Base-by-base conservation (phyloP, 2,888 invertebrate species). In the Emmelina monodactyla region DNA sequence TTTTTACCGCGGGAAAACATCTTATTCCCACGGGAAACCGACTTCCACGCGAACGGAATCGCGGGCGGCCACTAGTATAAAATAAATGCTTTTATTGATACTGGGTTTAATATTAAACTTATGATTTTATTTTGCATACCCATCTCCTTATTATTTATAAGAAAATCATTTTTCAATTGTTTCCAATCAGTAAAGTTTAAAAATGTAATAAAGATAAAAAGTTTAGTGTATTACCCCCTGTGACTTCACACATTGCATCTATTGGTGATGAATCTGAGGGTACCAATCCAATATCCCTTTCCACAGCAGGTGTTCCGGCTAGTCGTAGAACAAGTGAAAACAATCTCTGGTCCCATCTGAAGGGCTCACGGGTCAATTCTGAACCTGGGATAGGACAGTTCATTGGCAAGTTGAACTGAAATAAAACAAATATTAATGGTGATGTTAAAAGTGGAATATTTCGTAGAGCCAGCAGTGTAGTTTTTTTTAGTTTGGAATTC, bases 161-260 rank as follows among this genome's bases (percentile, higher is more conserved):
- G 34, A 11, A 28, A 28, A 28, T 28, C 28, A 28, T 11, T 9
- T 28, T n/a, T 28, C 5, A 9, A 11, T n/a, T n/a, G n/a, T n/a
- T n/a, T n/a, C n/a, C 28, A 9, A 5, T 5, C 5, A 28, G 10
- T 28, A 10, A 22, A 22, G 32, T 12, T 14, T 14, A 34, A 16
- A 16, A 22, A 28, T 29, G 4, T 11, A 5, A 5, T 10, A 11
- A 10, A 13, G 4, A 4, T n/a, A n/a, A n/a, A n/a, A n/a, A n/a
- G n/a, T n/a, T n/a, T n/a, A n/a, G n/a, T n/a, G 10, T 31, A 64
- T 68, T 68, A 89, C 92, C 98, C 56, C 98, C 98, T 10, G 98
- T 99, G 13, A 96, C 96, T 82, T 97, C 97, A 75, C 98, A 98
- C 95, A 99, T 97, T 5, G 93, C 91, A 68, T 98, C 97, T 46